These are phyloP conservation scores for Halcyon smyrnensis DNA, from an alignment of 2,797 vertebrate species.

Conservation along the genomic window DNA sequence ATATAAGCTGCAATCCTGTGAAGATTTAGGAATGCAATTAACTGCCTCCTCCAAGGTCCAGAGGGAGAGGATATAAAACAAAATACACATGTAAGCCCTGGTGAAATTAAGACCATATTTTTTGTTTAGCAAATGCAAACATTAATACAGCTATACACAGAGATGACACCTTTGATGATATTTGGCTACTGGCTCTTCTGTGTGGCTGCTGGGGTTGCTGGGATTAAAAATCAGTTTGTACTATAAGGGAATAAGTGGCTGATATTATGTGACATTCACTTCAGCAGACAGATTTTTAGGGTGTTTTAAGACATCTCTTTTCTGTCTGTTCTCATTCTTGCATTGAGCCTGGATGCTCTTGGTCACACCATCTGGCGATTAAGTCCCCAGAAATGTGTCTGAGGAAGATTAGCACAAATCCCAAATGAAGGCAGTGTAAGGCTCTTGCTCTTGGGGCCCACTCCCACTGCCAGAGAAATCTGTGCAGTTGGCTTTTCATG, in stretches of 20 bases:
- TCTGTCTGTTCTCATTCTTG: neutral
- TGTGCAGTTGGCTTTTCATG: neutral
- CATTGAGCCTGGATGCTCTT: neutral
- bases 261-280: neutral
- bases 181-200: neutral
- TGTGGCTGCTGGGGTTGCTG: neutral
- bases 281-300: neutral
- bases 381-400: neutral
- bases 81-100: neutral
- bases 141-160: neutral
- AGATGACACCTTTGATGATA: neutral
- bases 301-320: neutral
- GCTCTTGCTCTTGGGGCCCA: neutral
- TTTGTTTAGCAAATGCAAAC: neutral
- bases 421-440: neutral
- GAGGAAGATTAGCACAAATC: slow-evolving; percentile 34
- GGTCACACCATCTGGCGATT: neutral
- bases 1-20: neutral
- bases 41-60: neutral
- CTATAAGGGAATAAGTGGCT: neutral
- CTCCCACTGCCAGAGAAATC: neutral
- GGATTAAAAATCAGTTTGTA: neutral
- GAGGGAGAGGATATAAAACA: neutral
- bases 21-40: neutral
- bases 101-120: neutral